Conservation (phyloP, 2,888 invertebrate species). For the Rotaria magnacalcarata region DNA sequence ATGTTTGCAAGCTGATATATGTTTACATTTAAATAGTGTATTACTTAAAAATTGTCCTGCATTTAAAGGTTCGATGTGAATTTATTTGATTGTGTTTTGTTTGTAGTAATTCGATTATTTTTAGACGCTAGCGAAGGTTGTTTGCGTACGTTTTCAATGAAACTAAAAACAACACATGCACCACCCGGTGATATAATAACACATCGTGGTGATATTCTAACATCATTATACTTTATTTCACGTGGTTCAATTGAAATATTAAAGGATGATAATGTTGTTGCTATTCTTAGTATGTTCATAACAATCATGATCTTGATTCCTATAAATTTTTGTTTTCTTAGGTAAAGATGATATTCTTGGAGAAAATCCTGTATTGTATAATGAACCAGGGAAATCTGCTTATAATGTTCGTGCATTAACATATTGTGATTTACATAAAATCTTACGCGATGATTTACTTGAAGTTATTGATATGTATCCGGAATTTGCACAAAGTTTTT, state of each 20-base stretch:
- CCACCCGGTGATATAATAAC: conserved; percentile 88
- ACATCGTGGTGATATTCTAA: conserved; percentile 89
- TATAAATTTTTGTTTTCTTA: conserved; percentile 57
- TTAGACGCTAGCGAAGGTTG: conserved; percentile 77
- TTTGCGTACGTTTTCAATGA: conserved; percentile 84
- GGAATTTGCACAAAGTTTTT: conserved; percentile 45
- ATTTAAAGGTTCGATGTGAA: conserved; percentile 69
- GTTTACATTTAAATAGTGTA: conserved; percentile 91
- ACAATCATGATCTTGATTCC: no score
- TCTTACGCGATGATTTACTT: conserved; percentile 43
- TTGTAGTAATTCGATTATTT: not conserved
- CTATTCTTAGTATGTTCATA: conserved; percentile 37
- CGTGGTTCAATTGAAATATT: conserved; percentile 64
- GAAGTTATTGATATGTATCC: conserved; percentile 47
- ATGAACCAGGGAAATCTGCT: conserved; percentile 42
- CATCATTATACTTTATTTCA: conserved; percentile 91
- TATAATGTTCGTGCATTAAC: conserved; percentile 46
- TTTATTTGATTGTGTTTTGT: not conserved
- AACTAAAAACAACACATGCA: conserved; percentile 80
- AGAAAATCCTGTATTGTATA: conserved; percentile 44
- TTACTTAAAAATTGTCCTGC: conserved; percentile 86
- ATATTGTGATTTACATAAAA: conserved; percentile 46
- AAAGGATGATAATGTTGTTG: conserved; percentile 42
- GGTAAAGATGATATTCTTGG: conserved; percentile 55
- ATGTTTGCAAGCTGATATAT: conserved; percentile 95